Base-by-base conservation (phyloP, 92 coral and sea anemone species). In the Porites rus region DNA sequence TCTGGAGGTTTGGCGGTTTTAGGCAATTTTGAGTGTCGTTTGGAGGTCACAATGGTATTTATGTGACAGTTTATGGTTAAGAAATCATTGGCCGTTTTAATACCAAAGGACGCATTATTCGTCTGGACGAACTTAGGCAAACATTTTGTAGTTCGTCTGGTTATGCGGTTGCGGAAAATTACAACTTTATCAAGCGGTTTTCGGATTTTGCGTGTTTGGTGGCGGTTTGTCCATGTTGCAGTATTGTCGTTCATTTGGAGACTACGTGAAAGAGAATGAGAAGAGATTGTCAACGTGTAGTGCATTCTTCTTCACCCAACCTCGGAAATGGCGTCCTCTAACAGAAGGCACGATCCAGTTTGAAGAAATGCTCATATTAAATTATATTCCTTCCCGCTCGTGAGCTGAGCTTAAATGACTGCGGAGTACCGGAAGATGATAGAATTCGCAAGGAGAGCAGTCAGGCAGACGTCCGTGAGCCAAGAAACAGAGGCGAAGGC, bases 381-480 rank as follows among this genome's bases (percentile, higher is more conserved):
- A 22, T 22, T 0, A 22, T 22, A 22, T 22, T 22, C 24, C 24
- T 22, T 22, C 24, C 24, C 24, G 24, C 74, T 69, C 51, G 74
- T 69, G 51, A 69, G 74, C 74, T 69, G 51, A 31, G 74, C 74
- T 69, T 69, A 69, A 51, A 69, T 14, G 76, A 66, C 88, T 78
- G 86, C 18, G 31, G 31, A 28, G 31, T 28, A 28, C 74, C 90
- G 86, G 24, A 51, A 61, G 20, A 7, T 90, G 25, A 65, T 74
- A n/a, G 73, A 72, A 51, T 90, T 86, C 81, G 84, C 93, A 25
- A 74, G 90, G 38, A 85, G 87, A 24, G 93, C 93, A 61, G 90
- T 86, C 10, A 76, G 93, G 17, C 90, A 86, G 69, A 53, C 84
- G 14, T 62, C 87, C n/a, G 93, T 90, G 59, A 82, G 90, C 81